Percentiles rank a stretch among this genome's conserved stretches.
These are phyloP conservation scores for Oenanthe oenanthe DNA, from an alignment of 2,113 vertebrate species.

Conservation along the genomic window DNA sequence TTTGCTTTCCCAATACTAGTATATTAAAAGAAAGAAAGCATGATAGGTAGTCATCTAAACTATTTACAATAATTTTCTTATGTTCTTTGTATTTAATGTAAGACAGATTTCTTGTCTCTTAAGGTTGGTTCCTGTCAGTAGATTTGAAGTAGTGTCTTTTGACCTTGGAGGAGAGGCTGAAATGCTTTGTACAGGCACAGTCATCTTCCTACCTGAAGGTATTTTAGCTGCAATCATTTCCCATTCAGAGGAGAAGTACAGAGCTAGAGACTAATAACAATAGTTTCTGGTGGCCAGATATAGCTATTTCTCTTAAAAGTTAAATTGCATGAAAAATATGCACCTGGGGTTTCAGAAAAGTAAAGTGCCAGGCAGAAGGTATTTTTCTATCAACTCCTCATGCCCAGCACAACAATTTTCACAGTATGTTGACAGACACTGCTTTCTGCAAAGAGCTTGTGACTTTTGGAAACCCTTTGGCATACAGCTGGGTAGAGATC, in stretches of 20 bases:
- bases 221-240: background rate
- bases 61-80: background rate
- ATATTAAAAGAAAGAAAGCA: background rate
- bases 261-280: background rate
- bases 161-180: background rate
- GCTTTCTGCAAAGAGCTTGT: background rate
- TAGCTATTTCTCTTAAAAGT: background rate
- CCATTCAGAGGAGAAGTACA: background rate
- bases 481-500: background rate
- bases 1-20: background rate
- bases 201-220: background rate
- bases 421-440: background rate
- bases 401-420: background rate
- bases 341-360: background rate
- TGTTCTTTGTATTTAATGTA: background rate
- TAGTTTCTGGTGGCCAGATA: background rate
- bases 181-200: background rate
- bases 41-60: background rate
- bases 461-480: slow-evolving; percentile 14
- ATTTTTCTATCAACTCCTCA: background rate
- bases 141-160: background rate
- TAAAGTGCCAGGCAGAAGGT: background rate
- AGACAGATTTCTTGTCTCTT: background rate
- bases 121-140: background rate
- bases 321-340: background rate